A percentile compares a stretch with the other conserved stretches of the same genome.
Conservation (phyloP, 2,888 invertebrate species). For the Lasioglossum oenotherae region DNA sequence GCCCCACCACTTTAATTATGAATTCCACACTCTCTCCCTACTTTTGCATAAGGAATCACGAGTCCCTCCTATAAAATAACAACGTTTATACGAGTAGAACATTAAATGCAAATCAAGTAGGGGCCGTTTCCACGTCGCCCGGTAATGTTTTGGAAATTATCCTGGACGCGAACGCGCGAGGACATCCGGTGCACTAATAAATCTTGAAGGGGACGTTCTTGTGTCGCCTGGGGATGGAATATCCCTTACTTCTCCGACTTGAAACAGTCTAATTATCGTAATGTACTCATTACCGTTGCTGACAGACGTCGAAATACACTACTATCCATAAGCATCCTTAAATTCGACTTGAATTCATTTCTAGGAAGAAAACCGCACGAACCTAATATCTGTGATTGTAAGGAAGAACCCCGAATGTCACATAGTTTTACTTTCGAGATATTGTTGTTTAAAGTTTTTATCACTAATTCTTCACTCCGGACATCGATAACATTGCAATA, state of each 20-base stretch:
- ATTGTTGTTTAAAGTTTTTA: too few relatives aligned
- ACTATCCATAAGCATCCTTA: background rate
- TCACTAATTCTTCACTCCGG: too few relatives aligned
- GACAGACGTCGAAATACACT: background rate
- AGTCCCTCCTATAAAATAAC: background rate
- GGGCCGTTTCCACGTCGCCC: background rate
- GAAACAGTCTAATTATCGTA: slow-evolving; percentile 11
- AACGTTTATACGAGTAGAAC: background rate
- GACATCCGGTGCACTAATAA: background rate
- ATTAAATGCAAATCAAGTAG: slow-evolving; percentile 8
- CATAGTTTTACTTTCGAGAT: too few relatives aligned
- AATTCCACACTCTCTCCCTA: background rate
- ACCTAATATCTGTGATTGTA: too few relatives aligned
- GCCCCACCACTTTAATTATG: background rate
- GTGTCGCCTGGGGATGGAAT: background rate
- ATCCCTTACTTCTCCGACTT: background rate
- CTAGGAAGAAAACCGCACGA: too few relatives aligned
- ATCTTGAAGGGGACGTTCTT: background rate
- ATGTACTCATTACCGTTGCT: background rate
- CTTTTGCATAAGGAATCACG: background rate
- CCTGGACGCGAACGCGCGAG: background rate
- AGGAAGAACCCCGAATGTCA: too few relatives aligned
- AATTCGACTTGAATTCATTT: too few relatives aligned
- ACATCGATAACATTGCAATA: too few relatives aligned
- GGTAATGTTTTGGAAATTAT: slow-evolving; percentile 11